Percentiles rank a stretch among this genome's conserved stretches.
Evolutionary conservation across 2,888 invertebrate genomes (phyloP).

Genomic region (Sylvicola cinctus): DNA sequence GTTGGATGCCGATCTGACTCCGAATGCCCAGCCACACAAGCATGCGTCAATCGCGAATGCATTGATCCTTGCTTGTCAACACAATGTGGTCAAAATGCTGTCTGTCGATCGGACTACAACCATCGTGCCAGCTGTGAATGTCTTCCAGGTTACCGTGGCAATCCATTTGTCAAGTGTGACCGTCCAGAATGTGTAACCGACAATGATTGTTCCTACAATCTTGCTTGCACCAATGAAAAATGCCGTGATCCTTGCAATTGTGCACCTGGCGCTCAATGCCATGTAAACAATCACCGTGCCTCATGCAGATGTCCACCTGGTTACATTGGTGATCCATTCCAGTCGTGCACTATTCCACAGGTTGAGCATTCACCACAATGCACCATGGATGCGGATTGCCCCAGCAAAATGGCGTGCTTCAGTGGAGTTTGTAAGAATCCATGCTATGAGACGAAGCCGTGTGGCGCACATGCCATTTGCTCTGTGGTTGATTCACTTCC

Average conservation of each 20-base stretch:
- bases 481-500: constrained; percentile 71
- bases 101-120: constrained; percentile 51
- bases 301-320: constrained; percentile 67
- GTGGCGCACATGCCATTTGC: constrained; percentile 62
- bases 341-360: constrained; percentile 38
- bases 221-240: constrained; percentile 55
- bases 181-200: constrained; percentile 57
- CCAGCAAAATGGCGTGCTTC: constrained; percentile 69
- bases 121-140: constrained; percentile 66
- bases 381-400: constrained; percentile 61
- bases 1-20: constrained; percentile 71
- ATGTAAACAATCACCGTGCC: constrained; percentile 53
- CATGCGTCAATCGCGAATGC: constrained; percentile 65
- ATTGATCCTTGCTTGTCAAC: constrained; percentile 57
- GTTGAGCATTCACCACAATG: constrained; percentile 39
- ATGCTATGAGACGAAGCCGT: constrained; percentile 54
- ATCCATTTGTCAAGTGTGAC: constrained; percentile 57
- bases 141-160: constrained; percentile 50
- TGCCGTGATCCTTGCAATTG: constrained; percentile 76
- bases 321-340: constrained; percentile 55
- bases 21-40: constrained; percentile 63
- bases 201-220: constrained; percentile 54
- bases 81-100: constrained; percentile 62
- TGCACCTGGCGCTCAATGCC: constrained; percentile 55
- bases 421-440: constrained; percentile 61